Evolutionary conservation across 2,888 invertebrate genomes (phyloP).

Genomic region (Deroplatys truncata): DNA sequence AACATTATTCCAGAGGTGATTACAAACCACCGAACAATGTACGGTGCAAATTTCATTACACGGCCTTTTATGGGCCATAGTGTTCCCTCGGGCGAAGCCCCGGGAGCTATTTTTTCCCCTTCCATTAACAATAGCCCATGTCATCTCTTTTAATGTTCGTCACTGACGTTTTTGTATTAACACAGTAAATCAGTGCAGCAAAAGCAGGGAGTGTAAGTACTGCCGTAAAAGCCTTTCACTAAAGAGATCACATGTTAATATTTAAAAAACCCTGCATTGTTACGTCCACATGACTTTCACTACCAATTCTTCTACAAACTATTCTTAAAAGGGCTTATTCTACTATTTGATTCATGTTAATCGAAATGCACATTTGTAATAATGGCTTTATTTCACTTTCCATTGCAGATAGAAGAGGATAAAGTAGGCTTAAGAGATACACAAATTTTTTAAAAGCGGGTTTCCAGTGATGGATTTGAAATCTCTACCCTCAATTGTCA

Average conservation of each 20-base stretch:
- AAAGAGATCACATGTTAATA: neutral
- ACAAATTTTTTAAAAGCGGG: no score
- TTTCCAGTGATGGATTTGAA: no score
- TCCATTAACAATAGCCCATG: neutral
- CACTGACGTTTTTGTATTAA: neutral
- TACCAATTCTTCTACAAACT: no score
- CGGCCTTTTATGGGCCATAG: neutral
- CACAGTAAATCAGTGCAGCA: neutral
- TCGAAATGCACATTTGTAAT: no score
- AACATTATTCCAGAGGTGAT: neutral
- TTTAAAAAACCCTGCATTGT: no score
- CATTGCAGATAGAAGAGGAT: no score
- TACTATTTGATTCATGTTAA: no score
- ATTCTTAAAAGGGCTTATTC: no score
- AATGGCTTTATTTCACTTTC: no score
- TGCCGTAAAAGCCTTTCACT: neutral
- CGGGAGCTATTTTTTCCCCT: neutral
- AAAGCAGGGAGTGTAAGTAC: neutral
- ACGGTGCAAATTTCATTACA: neutral
- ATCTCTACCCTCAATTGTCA: no score
- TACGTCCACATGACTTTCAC: no score
- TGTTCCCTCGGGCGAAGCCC: neutral
- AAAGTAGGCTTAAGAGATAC: no score
- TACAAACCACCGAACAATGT: neutral
- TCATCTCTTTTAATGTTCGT: neutral